These are phyloP conservation scores for Sthenelais limicola DNA, from an alignment of 2,888 invertebrate genomes.

Conservation along the genomic window DNA sequence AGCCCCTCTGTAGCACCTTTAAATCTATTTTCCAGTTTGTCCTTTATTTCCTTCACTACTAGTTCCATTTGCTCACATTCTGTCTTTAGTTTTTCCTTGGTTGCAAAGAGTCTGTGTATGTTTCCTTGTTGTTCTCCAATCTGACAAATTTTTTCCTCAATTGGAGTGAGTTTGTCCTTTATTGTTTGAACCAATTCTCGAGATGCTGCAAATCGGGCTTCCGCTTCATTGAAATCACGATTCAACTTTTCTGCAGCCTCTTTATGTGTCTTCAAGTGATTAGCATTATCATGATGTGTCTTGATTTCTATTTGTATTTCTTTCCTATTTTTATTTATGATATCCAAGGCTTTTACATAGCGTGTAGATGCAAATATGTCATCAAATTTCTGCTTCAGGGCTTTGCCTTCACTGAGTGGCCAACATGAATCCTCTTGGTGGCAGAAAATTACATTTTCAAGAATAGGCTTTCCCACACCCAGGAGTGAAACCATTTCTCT, in stretches of 20 bases:
- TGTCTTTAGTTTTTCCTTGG: conserved; percentile 52
- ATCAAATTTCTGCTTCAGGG: conserved; percentile 96
- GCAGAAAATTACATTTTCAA: conserved; percentile 97
- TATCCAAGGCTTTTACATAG: conserved; percentile 91
- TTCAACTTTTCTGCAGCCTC: too few species aligned
- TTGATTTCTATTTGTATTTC: conserved; percentile 64
- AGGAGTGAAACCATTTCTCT: conserved; percentile 80
- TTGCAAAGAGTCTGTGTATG: too few species aligned
- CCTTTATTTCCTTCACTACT: conserved; percentile 75
- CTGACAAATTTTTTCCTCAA: conserved; percentile 60
- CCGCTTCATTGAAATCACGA: too few species aligned
- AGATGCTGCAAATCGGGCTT: conserved; percentile 74
- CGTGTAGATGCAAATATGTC: conserved; percentile 96
- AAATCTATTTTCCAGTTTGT: conserved; percentile 76
- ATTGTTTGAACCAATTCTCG: conserved; percentile 74
- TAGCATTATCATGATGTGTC: too few species aligned
- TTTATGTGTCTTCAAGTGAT: too few species aligned
- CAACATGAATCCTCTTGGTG: conserved; percentile 98
- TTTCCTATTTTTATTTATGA: conserved; percentile 66
- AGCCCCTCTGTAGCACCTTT: conserved; percentile 45
- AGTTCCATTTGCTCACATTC: conserved; percentile 64
- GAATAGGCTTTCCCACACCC: conserved; percentile 94
- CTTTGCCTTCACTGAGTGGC: conserved; percentile 95
- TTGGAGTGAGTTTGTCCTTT: conserved; percentile 71
- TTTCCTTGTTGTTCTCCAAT: too few species aligned